phyloP scores from a whole-genome alignment of 2,888 invertebrate species.

The Metopia argyrocephala region DNA sequence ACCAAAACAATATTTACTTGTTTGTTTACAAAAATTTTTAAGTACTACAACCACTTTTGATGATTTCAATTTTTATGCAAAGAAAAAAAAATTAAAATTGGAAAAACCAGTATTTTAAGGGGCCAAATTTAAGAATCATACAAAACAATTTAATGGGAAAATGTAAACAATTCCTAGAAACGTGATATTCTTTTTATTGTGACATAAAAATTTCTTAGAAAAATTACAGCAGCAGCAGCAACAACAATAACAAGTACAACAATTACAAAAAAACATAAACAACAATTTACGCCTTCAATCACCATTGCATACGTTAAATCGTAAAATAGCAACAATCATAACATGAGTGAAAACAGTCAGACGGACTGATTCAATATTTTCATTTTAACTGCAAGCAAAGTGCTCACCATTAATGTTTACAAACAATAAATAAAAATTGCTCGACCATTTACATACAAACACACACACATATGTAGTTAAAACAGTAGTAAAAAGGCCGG shows the following conservation, averaged over 20 bases:
- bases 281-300: too few relatives aligned
- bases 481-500: not conserved
- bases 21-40: slow-evolving; percentile 34
- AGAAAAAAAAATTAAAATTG: slow-evolving; percentile 36
- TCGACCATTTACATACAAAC: slow-evolving; percentile 20
- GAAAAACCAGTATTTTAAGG: not conserved
- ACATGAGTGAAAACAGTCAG: slow-evolving; percentile 1
- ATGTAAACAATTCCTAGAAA: slow-evolving; percentile 64
- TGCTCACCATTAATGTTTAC: slow-evolving; percentile 25
- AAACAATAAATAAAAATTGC: slow-evolving; percentile 42
- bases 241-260: slow-evolving; percentile 28
- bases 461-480: not conserved
- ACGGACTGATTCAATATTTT: not conserved
- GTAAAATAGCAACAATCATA: slow-evolving; percentile 39
- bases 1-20: not conserved
- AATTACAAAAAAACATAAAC: too few relatives aligned
- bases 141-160: slow-evolving; percentile 13
- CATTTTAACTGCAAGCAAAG: not conserved
- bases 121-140: not conserved
- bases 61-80: slow-evolving; percentile 34
- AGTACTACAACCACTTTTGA: slow-evolving; percentile 54
- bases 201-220: slow-evolving; percentile 47
- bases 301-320: slow-evolving; percentile 26
- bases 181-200: slow-evolving; percentile 56
- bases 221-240: slow-evolving; percentile 6